Percentiles rank a stretch among this genome's conserved stretches.
Evolutionary conservation across 2,888 invertebrate species (phyloP).

Genomic region (Tholera decimalis): DNA sequence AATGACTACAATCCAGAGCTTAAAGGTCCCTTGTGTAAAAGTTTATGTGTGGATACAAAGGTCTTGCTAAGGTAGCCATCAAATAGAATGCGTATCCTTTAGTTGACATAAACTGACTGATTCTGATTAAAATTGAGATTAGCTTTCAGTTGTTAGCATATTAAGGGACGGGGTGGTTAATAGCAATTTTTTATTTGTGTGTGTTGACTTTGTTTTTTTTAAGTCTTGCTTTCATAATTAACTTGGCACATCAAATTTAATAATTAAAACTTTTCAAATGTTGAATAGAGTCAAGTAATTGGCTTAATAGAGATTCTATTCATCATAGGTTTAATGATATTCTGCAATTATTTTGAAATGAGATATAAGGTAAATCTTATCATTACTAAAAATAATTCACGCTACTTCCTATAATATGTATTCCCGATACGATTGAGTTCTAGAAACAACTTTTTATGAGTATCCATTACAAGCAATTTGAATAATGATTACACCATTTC

Average conservation of each 20-base stretch:
- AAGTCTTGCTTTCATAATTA: no score
- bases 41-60: constrained; percentile 15
- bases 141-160: constrained; percentile 71
- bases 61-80: constrained; percentile 60
- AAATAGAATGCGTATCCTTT: constrained; percentile 63
- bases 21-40: constrained; percentile 13
- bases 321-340: not conserved
- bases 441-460: not conserved
- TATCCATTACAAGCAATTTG: constrained; percentile 27
- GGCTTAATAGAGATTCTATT: not conserved
- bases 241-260: not conserved
- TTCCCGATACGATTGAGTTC: not conserved
- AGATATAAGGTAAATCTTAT: not conserved
- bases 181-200: constrained; percentile 32
- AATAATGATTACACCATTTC: constrained; percentile 10
- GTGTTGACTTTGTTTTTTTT: constrained; percentile 18
- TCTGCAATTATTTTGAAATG: not conserved
- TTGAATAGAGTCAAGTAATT: not conserved
- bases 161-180: constrained; percentile 60
- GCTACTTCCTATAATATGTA: no score
- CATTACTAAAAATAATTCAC: not conserved
- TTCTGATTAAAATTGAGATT: constrained; percentile 74
- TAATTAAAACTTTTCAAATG: not conserved
- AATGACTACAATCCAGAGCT: constrained; percentile 54
- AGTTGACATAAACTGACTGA: constrained; percentile 74